Conservation (phyloP, 2,113 vertebrate genomes). For the Macroglossus sobrinus region DNA sequence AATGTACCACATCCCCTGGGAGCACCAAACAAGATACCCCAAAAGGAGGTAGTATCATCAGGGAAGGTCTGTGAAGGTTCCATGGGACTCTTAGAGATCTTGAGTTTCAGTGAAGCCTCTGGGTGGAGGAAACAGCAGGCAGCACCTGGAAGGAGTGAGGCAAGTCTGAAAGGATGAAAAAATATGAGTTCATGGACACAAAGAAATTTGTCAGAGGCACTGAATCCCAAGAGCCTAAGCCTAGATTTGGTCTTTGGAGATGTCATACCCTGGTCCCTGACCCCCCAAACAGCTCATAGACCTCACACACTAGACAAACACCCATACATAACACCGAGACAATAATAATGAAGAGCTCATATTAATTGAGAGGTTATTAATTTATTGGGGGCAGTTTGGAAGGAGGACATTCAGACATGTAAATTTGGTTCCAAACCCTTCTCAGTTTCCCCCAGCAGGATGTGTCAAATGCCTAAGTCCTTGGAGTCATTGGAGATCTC, state of each 20-base stretch:
- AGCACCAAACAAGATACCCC: background rate
- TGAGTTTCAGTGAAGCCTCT: background rate
- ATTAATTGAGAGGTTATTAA: background rate
- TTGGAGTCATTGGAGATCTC: background rate
- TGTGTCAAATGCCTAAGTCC: background rate
- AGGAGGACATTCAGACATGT: background rate
- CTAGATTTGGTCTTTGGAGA: background rate
- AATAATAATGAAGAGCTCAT: background rate
- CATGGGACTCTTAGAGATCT: background rate
- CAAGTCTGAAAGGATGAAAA: background rate
- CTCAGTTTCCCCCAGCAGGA: background rate
- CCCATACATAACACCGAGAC: background rate
- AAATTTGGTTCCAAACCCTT: background rate
- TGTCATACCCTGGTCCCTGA: background rate
- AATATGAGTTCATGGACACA: background rate
- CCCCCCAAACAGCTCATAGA: background rate
- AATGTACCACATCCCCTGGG: background rate
- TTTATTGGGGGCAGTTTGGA: slow-evolving; percentile 14
- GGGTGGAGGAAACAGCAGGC: background rate
- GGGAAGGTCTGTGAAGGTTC: background rate
- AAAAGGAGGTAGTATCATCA: background rate
- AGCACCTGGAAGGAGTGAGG: background rate
- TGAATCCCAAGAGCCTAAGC: background rate
- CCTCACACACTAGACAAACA: background rate
- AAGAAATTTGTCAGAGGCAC: background rate